Base-by-base conservation (phyloP, 1,140 invertebrate genomes). In the Drosophila malerkotliana region DNA sequence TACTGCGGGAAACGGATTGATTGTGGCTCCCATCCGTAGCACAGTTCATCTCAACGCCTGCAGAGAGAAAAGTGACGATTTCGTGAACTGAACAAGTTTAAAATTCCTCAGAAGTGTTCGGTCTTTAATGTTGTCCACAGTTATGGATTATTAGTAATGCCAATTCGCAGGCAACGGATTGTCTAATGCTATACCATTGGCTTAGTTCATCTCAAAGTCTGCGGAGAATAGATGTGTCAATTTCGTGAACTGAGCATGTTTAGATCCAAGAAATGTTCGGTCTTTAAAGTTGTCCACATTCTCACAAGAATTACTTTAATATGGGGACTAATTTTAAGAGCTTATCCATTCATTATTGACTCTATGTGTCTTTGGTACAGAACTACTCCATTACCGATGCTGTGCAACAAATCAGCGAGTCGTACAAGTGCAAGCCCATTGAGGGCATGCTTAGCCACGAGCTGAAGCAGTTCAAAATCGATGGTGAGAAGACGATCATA, bases 371-470 rank as follows among this genome's bases (percentile, higher is more conserved):
- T 21, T 15, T 44, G 1, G 94, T 92, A 21, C 91, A 98, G 96
- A 98, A 98, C 56, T 97, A 98, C 91, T 94, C 95, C 61, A 96
- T 99, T 59, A 99, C 98, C 54, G 96, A 98, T 88, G 96, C 95
- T 44, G 97, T 99, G 52, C 97, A 98, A 92, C 98, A 98, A 93
- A 96, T 99, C 66, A 96, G 97, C 69, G 96, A 97, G 81, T 94
- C 95, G 26, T 99, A 95, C 92, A 97, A 98, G 78, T 99, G 98
- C 92, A 99, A 99, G 93, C 98, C 99, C 21, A 96, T 99, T 59
- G 98, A 99, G 93, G 98, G 99, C 56, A 99, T 99, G 98, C 93
- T 99, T 26, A 99, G 98, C 79, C 98, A 99, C 92, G 98, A 99
- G 91, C 93, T 99, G 49, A 98, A 98, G 90, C 97, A 98, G 92